phyloP scores from a whole-genome alignment of 2,888 invertebrate genomes.

The Trachelus stipa region DNA sequence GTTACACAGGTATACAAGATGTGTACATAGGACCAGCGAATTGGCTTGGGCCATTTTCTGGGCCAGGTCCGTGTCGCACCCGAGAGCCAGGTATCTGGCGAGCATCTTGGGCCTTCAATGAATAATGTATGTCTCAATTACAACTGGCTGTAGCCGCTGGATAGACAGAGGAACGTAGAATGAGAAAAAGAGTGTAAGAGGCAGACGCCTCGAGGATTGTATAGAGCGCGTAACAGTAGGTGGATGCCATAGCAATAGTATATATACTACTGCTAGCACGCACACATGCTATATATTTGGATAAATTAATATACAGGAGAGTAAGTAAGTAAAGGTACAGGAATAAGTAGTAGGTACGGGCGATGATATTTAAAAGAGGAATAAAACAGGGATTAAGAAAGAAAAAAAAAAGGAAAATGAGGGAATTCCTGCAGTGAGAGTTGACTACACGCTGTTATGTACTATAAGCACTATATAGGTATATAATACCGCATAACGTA shows the following conservation, averaged over 20 bases:
- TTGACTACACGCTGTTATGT: neutral
- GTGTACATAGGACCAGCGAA: neutral
- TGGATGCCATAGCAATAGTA: neutral
- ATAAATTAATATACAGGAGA: neutral
- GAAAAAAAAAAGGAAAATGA: neutral
- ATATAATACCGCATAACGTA: neutral
- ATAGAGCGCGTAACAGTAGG: neutral
- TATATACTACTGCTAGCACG: neutral
- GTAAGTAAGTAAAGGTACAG: neutral
- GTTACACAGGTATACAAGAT: neutral
- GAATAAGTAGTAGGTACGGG: neutral
- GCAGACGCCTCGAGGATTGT: neutral
- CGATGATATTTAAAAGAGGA: slow-evolving; percentile 6
- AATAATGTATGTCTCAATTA: slow-evolving; percentile 42
- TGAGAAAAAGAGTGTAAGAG: neutral
- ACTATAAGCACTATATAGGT: neutral
- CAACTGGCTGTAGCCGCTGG: slow-evolving; percentile 12
- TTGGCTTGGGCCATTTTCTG: slow-evolving; percentile 4
- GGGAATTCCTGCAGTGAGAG: slow-evolving; percentile 3
- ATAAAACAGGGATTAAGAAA: neutral
- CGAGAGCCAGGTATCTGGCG: slow-evolving; percentile 2
- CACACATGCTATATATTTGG: neutral
- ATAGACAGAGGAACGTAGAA: slow-evolving; percentile 5
- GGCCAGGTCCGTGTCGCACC: slow-evolving; percentile 3
- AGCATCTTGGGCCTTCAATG: slow-evolving; percentile 21